Conservation (phyloP, 1,140 invertebrate genomes). For the Solenopsis fugax region DNA sequence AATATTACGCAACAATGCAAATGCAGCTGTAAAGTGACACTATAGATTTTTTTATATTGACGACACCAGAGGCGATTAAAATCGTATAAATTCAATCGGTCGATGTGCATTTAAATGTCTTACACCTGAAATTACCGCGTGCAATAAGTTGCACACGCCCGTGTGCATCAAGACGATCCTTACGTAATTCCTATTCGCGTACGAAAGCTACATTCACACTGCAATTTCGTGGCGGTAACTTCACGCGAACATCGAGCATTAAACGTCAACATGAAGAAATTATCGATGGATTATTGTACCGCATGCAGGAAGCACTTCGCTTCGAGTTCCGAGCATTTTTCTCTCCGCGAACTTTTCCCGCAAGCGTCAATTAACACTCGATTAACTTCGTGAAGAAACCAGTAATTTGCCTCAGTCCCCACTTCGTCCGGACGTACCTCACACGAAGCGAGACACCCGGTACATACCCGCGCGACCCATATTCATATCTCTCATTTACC, state of each 20-base stretch:
- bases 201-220: conserved; percentile 17
- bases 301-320: not conserved
- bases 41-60: conserved; percentile 5
- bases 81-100: not conserved
- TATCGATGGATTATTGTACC: conserved; percentile 23
- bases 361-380: not conserved
- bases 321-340: not conserved
- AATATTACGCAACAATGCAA: not conserved
- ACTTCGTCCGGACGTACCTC: not conserved
- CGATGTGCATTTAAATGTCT: not conserved
- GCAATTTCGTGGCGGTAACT: conserved; percentile 21
- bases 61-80: not conserved
- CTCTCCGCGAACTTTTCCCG: not conserved
- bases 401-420: not conserved
- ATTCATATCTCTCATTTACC: not conserved
- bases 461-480: not conserved
- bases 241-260: conserved; percentile 7
- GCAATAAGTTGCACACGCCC: conserved; percentile 26
- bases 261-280: conserved; percentile 22
- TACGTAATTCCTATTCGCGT: conserved; percentile 32
- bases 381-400: not conserved
- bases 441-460: not conserved
- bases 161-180: not conserved
- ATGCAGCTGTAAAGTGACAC: not conserved
- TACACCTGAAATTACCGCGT: conserved; percentile 13